A percentile compares a stretch with the other conserved stretches of the same genome.
Evolutionary conservation across 1,140 invertebrate genomes (phyloP).

Genomic region (Drosophila asahinai): DNA sequence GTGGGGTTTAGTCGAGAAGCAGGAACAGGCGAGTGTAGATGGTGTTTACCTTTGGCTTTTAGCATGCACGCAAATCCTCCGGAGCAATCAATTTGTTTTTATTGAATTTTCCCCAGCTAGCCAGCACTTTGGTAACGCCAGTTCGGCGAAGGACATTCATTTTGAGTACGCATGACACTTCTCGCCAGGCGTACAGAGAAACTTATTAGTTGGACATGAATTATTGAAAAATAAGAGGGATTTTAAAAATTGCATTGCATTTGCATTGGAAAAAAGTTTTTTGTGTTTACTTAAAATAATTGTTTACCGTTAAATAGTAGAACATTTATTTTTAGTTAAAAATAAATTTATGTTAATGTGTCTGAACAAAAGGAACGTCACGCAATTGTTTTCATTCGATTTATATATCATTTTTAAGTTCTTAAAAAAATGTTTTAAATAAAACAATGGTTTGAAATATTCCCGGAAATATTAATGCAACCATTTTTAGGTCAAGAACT

Average conservation of each 20-base stretch:
- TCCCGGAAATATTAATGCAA: too few relatives aligned
- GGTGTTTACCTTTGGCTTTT: constrained; percentile 67
- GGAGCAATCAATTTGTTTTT: constrained; percentile 80
- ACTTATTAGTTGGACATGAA: not conserved
- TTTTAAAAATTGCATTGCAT: not conserved
- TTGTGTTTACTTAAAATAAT: not conserved
- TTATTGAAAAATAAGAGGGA: not conserved
- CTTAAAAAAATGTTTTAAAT: too few relatives aligned
- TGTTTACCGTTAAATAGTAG: rapidly evolving
- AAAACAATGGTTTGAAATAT: too few relatives aligned
- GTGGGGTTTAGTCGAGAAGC: constrained; percentile 38
- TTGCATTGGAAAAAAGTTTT: too few relatives aligned
- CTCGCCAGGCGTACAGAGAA: constrained; percentile 27
- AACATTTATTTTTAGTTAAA: not conserved
- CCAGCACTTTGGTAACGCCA: constrained; percentile 46
- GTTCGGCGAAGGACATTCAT: constrained; percentile 71
- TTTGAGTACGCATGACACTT: constrained; percentile 58
- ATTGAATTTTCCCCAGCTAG: constrained; percentile 70
- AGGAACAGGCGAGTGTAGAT: constrained; percentile 3
- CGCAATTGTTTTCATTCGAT: too few relatives aligned
- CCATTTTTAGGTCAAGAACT: too few relatives aligned
- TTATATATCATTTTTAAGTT: too few relatives aligned
- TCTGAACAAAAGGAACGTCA: too few relatives aligned
- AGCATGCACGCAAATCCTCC: constrained; percentile 68
- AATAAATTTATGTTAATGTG: not conserved